Percentiles rank a stretch among this genome's conserved stretches.
Conservation (phyloP, 1,140 invertebrate species). For the Bilobella aurantiaca region DNA sequence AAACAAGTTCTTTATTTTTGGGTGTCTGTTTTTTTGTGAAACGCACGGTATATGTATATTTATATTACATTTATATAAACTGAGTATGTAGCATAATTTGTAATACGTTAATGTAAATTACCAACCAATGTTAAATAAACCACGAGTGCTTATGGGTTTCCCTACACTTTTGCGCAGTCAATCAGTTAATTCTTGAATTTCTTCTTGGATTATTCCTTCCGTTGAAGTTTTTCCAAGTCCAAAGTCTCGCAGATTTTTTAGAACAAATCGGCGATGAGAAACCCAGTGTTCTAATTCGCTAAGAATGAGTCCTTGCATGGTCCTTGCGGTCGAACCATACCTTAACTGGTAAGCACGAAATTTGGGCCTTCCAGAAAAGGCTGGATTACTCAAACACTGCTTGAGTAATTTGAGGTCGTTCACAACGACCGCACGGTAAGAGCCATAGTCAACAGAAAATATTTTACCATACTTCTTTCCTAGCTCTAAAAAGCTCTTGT, state of each 20-base stretch:
- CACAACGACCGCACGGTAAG: neutral
- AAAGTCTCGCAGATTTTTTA: conserved; percentile 36
- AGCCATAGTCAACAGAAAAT: conserved; percentile 15
- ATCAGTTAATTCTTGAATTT: conserved; percentile 9
- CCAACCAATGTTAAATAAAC: conserved; percentile 28
- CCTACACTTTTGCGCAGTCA: neutral
- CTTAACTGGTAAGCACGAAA: neutral
- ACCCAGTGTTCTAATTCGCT: conserved; percentile 68
- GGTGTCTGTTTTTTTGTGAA: too few species aligned
- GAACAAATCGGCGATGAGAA: conserved; percentile 37
- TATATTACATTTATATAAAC: too few species aligned
- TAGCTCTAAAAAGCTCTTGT: neutral
- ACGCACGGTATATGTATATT: too few species aligned
- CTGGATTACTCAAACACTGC: neutral
- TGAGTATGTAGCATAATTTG: too few species aligned
- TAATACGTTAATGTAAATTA: neutral
- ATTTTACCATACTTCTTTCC: conserved; percentile 12
- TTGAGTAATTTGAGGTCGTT: neutral
- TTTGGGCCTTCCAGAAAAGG: neutral
- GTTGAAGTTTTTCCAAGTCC: conserved; percentile 34
- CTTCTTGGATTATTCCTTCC: conserved; percentile 11
- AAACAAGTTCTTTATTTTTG: too few species aligned
- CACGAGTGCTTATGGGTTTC: neutral
- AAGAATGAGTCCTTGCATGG: conserved; percentile 48
- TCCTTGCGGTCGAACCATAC: neutral